Base-by-base conservation (phyloP, 2,888 invertebrate species). In the Leptinotarsa tumamoca region DNA sequence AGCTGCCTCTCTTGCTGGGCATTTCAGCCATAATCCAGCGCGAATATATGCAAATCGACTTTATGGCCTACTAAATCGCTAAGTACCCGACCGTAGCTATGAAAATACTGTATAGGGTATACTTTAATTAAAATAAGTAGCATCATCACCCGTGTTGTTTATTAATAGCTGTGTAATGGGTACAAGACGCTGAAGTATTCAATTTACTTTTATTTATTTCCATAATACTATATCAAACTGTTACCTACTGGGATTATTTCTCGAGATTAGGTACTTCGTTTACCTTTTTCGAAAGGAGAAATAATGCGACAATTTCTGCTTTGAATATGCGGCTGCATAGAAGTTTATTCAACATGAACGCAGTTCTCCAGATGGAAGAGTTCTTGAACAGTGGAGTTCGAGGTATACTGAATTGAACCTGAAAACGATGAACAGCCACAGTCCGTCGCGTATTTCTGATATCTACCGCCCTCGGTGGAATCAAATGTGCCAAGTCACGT, bases 1-100 rank as follows among this genome's bases (percentile, higher is more conserved):
- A 58, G 56, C 50, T 67, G 51, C 63, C 51, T 75, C 63, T 70
- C 71, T 77, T 71, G 75, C 73, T 75, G 73, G 73, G 76, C 73
- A 76, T 73, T 71, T 73, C 75, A 43, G 33, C 63, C 63, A 67
- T 68, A 58, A 73, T 68, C 67, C 73, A 73, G 68, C 63, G 72
- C 68, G 72, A 76, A 79, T 74, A 68, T 79, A 78, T 78, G 79
- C 79, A 79, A 78, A 78, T 75, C 74, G 77, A 74, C 73, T 77
- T 79, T 77, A 79, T 75, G 76, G 77, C 72, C 73, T 76, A 74
- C 76, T 79, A 77, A 73, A 79, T 76, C 71, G 77, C 71, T 74
- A 74, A 74, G 72, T 74, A 75, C 74, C 74, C 72, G 52, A 66
- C 71, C 74, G 69, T 78, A 71, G 74, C 76, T 71, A 78, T 78